A percentile compares a stretch with the other conserved stretches of the same genome.
Evolutionary conservation across 2,113 vertebrate species (phyloP).

Genomic region (Colossoma macropomum): DNA sequence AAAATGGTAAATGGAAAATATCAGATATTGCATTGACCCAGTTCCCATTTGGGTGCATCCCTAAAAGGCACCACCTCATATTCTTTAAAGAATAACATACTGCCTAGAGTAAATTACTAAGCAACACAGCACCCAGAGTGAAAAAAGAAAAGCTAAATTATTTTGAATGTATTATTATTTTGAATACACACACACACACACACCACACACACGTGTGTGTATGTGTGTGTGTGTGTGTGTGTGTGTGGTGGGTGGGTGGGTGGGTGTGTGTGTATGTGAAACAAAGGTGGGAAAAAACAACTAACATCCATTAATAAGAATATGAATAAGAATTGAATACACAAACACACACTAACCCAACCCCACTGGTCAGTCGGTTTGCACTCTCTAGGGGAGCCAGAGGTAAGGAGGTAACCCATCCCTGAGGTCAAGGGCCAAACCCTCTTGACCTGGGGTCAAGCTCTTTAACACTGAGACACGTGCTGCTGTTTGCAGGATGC

Average conservation of each 20-base stretch:
- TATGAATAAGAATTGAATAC: neutral
- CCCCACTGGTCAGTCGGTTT: slow-evolving; percentile 38
- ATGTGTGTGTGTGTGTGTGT: neutral
- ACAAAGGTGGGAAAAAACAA: neutral
- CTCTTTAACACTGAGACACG: slow-evolving; percentile 84
- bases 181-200: too few species aligned
- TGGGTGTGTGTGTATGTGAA: neutral
- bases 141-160: too few species aligned
- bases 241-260: too few species aligned
- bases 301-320: neutral
- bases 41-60: too few species aligned
- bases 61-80: too few species aligned
- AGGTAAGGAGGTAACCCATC: slow-evolving; percentile 92
- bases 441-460: slow-evolving; percentile 93
- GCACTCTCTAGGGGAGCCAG: slow-evolving; percentile 83
- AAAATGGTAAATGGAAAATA: neutral
- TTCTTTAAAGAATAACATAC: too few species aligned
- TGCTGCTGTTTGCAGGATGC: slow-evolving; percentile 79
- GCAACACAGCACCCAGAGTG: too few species aligned
- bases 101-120: too few species aligned
- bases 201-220: neutral
- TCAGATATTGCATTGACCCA: neutral
- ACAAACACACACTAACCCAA: neutral
- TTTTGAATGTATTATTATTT: too few species aligned
- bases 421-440: slow-evolving; percentile 93